A percentile compares a stretch with the other conserved stretches of the same genome.
Conservation (phyloP, 2,888 invertebrate species). For the Malacosoma neustria region DNA sequence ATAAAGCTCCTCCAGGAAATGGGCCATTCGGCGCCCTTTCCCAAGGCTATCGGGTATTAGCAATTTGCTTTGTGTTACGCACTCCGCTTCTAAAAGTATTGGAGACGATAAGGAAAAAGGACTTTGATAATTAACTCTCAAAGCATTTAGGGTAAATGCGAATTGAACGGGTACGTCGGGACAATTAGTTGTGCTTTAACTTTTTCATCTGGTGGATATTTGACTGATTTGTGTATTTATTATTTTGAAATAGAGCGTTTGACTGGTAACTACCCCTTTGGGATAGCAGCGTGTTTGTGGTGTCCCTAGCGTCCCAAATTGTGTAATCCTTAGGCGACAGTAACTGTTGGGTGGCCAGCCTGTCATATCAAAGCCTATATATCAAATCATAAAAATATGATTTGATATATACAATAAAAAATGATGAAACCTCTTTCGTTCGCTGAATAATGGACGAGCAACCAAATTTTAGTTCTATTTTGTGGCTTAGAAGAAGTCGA, state of each 20-base stretch:
- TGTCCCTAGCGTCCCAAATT: no score
- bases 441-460: no score
- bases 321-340: no score
- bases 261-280: no score
- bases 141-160: slow-evolving; percentile 39
- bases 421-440: no score
- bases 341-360: no score
- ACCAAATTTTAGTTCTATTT: no score
- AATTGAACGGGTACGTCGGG: slow-evolving; percentile 36
- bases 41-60: slow-evolving; percentile 54
- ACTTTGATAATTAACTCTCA: slow-evolving; percentile 48
- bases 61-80: slow-evolving; percentile 61
- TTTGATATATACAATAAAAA: no score
- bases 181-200: slow-evolving; percentile 31
- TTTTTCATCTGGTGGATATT: slow-evolving; percentile 17
- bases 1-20: slow-evolving; percentile 57
- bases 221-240: slow-evolving; percentile 7
- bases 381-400: no score
- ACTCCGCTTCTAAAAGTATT: slow-evolving; percentile 43
- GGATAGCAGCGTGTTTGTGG: no score
- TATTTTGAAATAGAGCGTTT: slow-evolving; percentile 4
- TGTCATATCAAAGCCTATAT: no score
- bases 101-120: slow-evolving; percentile 39
- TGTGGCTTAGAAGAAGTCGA: no score
- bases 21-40: slow-evolving; percentile 51